A percentile compares a stretch with the other conserved stretches of the same genome.
Conservation (phyloP, 2,888 invertebrate genomes). For the Ophraella communa region DNA sequence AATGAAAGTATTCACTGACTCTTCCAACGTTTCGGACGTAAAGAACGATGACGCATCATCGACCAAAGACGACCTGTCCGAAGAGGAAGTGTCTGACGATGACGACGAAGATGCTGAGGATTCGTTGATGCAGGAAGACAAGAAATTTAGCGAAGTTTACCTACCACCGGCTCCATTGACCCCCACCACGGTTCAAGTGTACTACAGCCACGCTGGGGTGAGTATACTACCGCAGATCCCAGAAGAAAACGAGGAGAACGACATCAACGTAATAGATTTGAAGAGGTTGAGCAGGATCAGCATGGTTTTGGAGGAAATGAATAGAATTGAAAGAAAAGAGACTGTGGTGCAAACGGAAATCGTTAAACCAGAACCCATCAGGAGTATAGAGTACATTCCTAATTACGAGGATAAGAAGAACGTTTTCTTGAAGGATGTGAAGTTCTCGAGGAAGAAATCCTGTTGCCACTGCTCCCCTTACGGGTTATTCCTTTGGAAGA, state of each 20-base stretch:
- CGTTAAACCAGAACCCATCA: conserved; percentile 26
- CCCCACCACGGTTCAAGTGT: conserved; percentile 35
- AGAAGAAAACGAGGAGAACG: conserved; percentile 44
- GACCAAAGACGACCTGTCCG: conserved; percentile 29
- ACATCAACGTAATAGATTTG: conserved; percentile 40
- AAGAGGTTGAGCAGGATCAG: conserved; percentile 45
- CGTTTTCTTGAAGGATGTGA: conserved; percentile 37
- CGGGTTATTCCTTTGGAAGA: conserved; percentile 41
- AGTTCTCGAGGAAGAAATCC: conserved; percentile 27
- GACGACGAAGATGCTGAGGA: conserved; percentile 6
- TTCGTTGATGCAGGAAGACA: conserved; percentile 12
- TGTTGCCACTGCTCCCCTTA: conserved; percentile 41
- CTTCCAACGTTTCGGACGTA: conserved; percentile 18
- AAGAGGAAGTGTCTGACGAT: conserved; percentile 18
- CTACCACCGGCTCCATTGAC: conserved; percentile 25
- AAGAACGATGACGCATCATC: conserved; percentile 9
- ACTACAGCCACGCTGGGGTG: conserved; percentile 44
- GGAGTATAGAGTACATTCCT: conserved; percentile 41
- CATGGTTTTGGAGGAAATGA: conserved; percentile 40
- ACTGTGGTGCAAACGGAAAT: background rate
- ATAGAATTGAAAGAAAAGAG: conserved; percentile 20
- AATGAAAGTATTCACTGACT: conserved; percentile 31
- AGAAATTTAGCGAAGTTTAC: conserved; percentile 5
- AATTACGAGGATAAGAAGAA: conserved; percentile 34
- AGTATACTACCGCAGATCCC: conserved; percentile 47